Evolutionary conservation across 2,797 vertebrate genomes (phyloP), one percentile per base, ranked within the genome.

Genomic region (Lepus oiostolus): DNA sequence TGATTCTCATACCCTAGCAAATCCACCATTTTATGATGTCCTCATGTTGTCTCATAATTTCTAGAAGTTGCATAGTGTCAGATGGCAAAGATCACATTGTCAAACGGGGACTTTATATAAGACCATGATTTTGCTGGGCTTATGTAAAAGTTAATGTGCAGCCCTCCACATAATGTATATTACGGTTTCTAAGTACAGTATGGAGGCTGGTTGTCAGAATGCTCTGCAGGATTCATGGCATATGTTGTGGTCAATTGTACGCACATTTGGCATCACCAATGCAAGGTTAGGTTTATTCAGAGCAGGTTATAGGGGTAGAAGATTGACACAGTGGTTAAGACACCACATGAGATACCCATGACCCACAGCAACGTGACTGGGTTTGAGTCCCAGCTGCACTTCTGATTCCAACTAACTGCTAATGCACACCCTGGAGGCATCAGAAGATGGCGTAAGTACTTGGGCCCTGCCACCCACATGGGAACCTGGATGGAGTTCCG

Each of bases 1-100:
- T 89, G 54, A 96, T 82, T 96, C 42, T 47, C 85, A 90, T 26
- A 65, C 60, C 93, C 93, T 80, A 85, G 89, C 87, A 96, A n/a
- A 35, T 4, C 93, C 2, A 19, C 30, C 16, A 63, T 65, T 96
- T 95, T 75, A 85, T 52, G 58, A 95, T 82, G 11, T 1, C 11
- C 47, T 38, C 79, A 88, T 94, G 68, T 63, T 7, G 63, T 90
- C 75, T 91, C 75, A 54, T 19, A 93, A 52, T 77, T 85, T 63
- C 17, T 17, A 88, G 12, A 94, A 11, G 30, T 21, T 70, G 52
- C 22, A 85, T 5, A 91, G 67, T 30, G 19, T 54, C 93, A 35
- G 35, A 30, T 13, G 62, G 35, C 38, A 72, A 95, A 87, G 30
- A 71, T 92, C 35, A 75, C 4, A 71, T 5, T 68, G 62, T 75